Percentiles rank a stretch among this genome's conserved stretches.
Conservation (phyloP, 2,888 invertebrate genomes). For the Baronia brevicornis region DNA sequence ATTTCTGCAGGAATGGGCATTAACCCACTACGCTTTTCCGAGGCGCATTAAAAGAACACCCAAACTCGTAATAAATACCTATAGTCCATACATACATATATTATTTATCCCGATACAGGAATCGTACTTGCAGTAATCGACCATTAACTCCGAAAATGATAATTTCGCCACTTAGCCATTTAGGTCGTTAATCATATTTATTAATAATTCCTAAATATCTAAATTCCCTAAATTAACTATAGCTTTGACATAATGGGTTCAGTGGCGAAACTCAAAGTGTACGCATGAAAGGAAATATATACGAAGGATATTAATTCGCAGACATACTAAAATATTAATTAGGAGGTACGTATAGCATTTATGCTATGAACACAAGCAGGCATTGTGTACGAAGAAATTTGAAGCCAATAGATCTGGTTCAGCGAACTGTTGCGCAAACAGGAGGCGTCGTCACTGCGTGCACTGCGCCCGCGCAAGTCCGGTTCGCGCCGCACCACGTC, state of each 20-base stretch:
- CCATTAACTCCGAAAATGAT: too few species aligned
- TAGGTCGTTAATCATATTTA: neutral
- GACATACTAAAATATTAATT: slow-evolving; percentile 10
- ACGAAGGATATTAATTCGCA: neutral
- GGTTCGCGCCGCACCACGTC: slow-evolving; percentile 56
- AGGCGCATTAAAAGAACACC: too few species aligned
- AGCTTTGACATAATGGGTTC: slow-evolving; percentile 7
- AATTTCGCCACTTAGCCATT: too few species aligned
- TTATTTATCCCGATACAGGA: too few species aligned
- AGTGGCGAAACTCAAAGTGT: too few species aligned
- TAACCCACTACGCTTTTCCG: too few species aligned
- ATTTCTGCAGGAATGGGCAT: too few species aligned
- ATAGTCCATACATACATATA: too few species aligned
- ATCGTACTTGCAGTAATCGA: too few species aligned
- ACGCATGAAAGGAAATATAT: too few species aligned
- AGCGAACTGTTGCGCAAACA: slow-evolving; percentile 65
- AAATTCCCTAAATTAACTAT: slow-evolving; percentile 5
- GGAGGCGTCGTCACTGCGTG: slow-evolving; percentile 20
- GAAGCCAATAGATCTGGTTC: slow-evolving; percentile 44
- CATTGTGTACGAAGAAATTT: slow-evolving; percentile 6
- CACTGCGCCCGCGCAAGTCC: slow-evolving; percentile 41
- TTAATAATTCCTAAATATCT: neutral
- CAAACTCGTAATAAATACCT: too few species aligned
- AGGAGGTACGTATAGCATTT: slow-evolving; percentile 9
- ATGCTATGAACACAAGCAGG: slow-evolving; percentile 7